A percentile compares a stretch with the other conserved stretches of the same genome.
Evolutionary conservation across 1,140 invertebrate genomes (phyloP).

Genomic region (Camponotus pennsylvanicus): DNA sequence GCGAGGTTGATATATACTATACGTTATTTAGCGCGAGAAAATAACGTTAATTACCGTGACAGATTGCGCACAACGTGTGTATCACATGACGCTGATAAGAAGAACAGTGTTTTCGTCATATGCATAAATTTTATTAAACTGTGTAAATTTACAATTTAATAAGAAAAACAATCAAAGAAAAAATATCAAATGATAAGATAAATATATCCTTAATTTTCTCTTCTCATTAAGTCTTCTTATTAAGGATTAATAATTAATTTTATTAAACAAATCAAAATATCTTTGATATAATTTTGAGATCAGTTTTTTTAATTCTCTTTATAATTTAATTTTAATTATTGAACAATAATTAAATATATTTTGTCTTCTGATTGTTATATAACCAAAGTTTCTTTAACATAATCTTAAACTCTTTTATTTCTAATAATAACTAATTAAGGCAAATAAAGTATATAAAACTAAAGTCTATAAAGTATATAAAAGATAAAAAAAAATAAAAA

Average conservation of each 20-base stretch:
- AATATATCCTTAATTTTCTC: neutral
- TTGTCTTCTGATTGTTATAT: neutral
- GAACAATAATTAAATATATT: neutral
- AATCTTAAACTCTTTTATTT: neutral
- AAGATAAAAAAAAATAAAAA: neutral
- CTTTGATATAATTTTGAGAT: neutral
- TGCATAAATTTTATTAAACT: no score
- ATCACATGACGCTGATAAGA: neutral
- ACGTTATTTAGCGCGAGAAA: constrained; percentile 18
- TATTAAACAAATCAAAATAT: neutral
- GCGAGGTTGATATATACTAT: neutral
- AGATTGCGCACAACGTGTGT: constrained; percentile 4
- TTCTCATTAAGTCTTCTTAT: neutral
- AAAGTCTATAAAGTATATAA: neutral
- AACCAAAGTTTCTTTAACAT: neutral
- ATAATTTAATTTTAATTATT: neutral
- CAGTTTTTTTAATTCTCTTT: neutral
- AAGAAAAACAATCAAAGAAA: no score
- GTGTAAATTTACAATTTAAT: no score
- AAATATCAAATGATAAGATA: neutral
- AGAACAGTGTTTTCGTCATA: neutral
- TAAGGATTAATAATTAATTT: neutral
- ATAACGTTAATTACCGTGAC: constrained; percentile 33
- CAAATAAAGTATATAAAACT: neutral
- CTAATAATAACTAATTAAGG: neutral